These are phyloP conservation scores for Pipistrellus kuhlii DNA, from an alignment of 2,797 vertebrate genomes.

Conservation along the genomic window DNA sequence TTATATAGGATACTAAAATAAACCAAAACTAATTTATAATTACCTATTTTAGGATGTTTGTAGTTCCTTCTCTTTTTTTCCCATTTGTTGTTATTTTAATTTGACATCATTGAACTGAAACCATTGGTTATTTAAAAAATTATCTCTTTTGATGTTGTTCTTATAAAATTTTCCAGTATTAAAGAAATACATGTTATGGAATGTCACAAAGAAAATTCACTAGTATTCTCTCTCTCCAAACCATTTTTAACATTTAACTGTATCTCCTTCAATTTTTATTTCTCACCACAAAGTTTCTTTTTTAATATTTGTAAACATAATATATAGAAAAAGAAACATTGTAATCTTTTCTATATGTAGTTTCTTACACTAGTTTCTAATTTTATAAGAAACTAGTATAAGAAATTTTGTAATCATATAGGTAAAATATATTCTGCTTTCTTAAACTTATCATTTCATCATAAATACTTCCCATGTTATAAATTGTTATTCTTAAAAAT, in stretches of 20 bases:
- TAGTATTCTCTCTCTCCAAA: not conserved
- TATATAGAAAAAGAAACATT: not conserved
- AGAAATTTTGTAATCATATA: not conserved
- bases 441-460: slow-evolving; percentile 40
- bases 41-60: slow-evolving; percentile 16
- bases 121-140: slow-evolving; percentile 1
- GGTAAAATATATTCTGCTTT: not conserved
- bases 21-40: not conserved
- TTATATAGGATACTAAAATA: not conserved
- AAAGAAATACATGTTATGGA: slow-evolving; percentile 15
- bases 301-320: slow-evolving; percentile 25
- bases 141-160: not conserved
- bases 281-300: slow-evolving; percentile 22
- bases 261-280: slow-evolving; percentile 12
- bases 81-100: slow-evolving; percentile 24
- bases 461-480: not conserved
- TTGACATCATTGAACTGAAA: slow-evolving; percentile 23
- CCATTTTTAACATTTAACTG: not conserved
- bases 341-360: not conserved
- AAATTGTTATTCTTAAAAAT: slow-evolving; percentile 37
- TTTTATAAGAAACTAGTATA: not conserved
- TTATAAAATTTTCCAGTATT: slow-evolving; percentile 54
- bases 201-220: slow-evolving; percentile 6
- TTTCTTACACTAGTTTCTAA: slow-evolving; percentile 14
- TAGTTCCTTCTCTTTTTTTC: not conserved